Conservation (phyloP, 2,113 vertebrate genomes). For the Nematolebias whitei region DNA sequence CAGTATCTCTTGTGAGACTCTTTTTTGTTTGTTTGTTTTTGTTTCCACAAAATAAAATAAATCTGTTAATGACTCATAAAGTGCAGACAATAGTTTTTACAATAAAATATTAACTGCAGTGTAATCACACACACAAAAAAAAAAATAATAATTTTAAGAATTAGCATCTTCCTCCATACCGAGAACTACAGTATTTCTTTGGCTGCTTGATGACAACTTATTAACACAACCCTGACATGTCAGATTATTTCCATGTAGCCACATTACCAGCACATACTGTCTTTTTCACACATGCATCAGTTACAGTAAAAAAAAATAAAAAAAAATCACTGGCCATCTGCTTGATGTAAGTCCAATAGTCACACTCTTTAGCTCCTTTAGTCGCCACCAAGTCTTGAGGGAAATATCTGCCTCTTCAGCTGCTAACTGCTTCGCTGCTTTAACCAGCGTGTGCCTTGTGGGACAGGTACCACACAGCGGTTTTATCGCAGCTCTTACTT, state of each 20-base stretch:
- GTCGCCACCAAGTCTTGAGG: background rate
- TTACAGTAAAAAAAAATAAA: background rate
- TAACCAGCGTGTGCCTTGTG: background rate
- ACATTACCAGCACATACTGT: background rate
- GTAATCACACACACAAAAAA: too few species aligned
- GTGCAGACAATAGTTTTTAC: too few species aligned
- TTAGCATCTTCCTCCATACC: too few species aligned
- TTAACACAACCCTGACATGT: background rate
- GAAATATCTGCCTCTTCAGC: background rate
- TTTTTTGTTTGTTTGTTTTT: slow-evolving; percentile 37
- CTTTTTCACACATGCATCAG: background rate
- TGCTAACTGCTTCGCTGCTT: background rate
- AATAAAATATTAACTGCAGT: too few species aligned
- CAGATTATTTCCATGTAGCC: background rate
- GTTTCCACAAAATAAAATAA: background rate
- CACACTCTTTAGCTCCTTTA: background rate
- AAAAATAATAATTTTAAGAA: too few species aligned
- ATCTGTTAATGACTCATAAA: background rate
- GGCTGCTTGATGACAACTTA: background rate
- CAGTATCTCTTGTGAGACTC: too few species aligned
- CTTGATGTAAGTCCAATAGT: background rate
- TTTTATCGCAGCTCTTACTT: background rate
- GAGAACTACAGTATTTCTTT: background rate
- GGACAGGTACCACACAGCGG: background rate
- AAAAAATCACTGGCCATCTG: background rate